Evolutionary conservation across 92 coral and sea anemone species (phyloP), one percentile per base, ranked within the genome.

Genomic region (Porites evermanni): DNA sequence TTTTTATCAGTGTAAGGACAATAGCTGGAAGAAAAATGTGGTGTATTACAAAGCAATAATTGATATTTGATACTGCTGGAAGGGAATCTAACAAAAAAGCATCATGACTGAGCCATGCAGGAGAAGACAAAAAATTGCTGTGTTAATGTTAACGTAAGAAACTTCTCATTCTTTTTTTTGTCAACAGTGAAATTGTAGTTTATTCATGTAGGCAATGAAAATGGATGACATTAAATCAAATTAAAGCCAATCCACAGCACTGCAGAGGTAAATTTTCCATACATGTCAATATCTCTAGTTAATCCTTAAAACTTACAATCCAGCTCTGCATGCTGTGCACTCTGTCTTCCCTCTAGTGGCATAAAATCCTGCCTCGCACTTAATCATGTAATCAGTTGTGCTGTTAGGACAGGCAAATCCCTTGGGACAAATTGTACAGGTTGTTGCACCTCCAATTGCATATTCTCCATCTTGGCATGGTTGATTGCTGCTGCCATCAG

Each of bases 361-460:
- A 78, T 88, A 97, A 56, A 52, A 91, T 3, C 99, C 99, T 67
- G 94, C 88, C 1, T 88, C 87, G 74, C 99, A 97, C 67, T 90
- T 91, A 17, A 88, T 84, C 91, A 67, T 95, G 88, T 79, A 91
- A 80, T 95, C 93, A 18, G 96, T 97, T 3, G 95, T 82, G 58
- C 93, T 95, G 52, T 85, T 84, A 14, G 99, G 96, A 78, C 99
- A 97, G 8, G 97, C 97, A 74, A 68, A 97, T 17, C 99, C 99
- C 63, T 86, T 97, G 4, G 99, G 99, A 32, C 99, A 97, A 8
- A 79, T 47, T 38, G 95, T 95, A 63, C 99, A 97, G 1, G 52
- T 59, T 60, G 92, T 89, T 3, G 93, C 88, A 11, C 91, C 92
- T 29, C 97, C 99, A 26, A 88, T 85, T 19, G 99, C 92, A 86